Evolutionary conservation across 2,797 vertebrate genomes (phyloP).

Genomic region (Myotis findleyi): DNA sequence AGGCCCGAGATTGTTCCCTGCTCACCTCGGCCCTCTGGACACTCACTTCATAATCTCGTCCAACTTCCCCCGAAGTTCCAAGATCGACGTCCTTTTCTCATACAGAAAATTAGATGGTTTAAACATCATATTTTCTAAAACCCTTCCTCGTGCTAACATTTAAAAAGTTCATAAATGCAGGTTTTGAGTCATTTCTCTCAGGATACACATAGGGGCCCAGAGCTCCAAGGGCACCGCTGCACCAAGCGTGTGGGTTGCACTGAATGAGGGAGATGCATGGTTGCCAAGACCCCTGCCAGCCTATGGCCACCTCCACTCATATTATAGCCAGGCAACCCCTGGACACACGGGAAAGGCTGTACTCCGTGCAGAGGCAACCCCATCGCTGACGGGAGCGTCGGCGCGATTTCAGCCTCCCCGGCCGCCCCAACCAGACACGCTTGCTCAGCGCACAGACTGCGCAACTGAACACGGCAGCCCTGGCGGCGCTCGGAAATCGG

Average conservation of each 20-base stretch:
- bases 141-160: not conserved
- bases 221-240: not conserved
- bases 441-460: not conserved
- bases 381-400: not conserved
- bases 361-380: not conserved
- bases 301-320: not conserved
- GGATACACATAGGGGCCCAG: not conserved
- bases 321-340: not conserved
- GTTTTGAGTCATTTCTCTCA: not conserved
- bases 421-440: not conserved
- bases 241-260: not conserved
- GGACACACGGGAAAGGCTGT: not conserved
- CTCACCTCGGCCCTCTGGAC: not conserved
- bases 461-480: not conserved
- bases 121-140: not conserved
- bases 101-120: not conserved
- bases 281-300: not conserved
- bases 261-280: not conserved
- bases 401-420: not conserved
- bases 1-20: not conserved
- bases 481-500: not conserved
- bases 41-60: not conserved
- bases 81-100: not conserved
- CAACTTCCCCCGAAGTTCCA: not conserved
- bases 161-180: not conserved